Percentiles rank a stretch among this genome's conserved stretches.
Evolutionary conservation across 2,888 invertebrate genomes (phyloP).

Genomic region (Eristalinus sepulchralis): DNA sequence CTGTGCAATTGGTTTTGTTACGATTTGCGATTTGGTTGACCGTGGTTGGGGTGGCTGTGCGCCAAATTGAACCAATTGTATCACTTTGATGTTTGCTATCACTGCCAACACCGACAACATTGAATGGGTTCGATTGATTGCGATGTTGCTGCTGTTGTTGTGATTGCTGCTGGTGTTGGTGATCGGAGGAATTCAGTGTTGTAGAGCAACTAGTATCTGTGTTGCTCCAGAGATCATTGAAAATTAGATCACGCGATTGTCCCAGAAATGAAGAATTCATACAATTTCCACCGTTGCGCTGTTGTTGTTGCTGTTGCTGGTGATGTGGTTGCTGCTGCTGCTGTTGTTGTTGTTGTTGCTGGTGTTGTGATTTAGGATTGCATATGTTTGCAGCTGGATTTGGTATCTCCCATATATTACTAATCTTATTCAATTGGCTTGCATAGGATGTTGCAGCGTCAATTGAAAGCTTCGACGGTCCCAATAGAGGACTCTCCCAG

Average conservation of each 20-base stretch:
- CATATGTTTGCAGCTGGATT: constrained; percentile 63
- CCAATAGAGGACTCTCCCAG: constrained; percentile 72
- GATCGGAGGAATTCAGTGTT: constrained; percentile 65
- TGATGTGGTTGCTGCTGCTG: not conserved
- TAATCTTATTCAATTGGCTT: constrained; percentile 76
- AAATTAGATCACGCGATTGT: constrained; percentile 75
- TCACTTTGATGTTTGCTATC: constrained; percentile 62
- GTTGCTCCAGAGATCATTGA: constrained; percentile 80
- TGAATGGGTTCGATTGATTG: constrained; percentile 29
- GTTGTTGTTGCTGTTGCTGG: constrained; percentile 26
- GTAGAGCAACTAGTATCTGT: constrained; percentile 61
- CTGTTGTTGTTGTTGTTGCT: constrained; percentile 57
- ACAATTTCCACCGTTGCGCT: constrained; percentile 46
- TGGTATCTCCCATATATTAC: constrained; percentile 79
- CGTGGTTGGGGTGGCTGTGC: constrained; percentile 56
- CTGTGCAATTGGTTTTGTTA: constrained; percentile 57
- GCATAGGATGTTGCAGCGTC: constrained; percentile 63
- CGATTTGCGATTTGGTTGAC: constrained; percentile 35
- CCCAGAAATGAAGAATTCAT: constrained; percentile 49
- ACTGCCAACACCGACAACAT: constrained; percentile 53
- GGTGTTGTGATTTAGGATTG: constrained; percentile 62
- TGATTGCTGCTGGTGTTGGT: constrained; percentile 59
- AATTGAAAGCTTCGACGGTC: constrained; percentile 71
- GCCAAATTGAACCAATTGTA: constrained; percentile 72
- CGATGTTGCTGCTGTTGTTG: constrained; percentile 47